Percentiles rank a stretch among this genome's conserved stretches.
Conservation (phyloP, 2,888 invertebrate species). For the Trypoxylon attenuatum region DNA sequence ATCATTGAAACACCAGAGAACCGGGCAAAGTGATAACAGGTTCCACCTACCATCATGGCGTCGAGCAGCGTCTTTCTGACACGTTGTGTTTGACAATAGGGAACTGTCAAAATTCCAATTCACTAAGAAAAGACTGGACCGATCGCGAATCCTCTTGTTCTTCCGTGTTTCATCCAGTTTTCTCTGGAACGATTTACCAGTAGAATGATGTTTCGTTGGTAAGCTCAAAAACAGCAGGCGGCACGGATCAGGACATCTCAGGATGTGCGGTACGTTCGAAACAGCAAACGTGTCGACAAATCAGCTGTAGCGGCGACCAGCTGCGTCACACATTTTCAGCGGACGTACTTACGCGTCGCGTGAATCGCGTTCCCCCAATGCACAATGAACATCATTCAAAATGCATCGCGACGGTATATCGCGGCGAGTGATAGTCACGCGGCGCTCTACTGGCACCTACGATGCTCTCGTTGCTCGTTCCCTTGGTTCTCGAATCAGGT, state of each 20-base stretch:
- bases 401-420: neutral
- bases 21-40: constrained; percentile 61
- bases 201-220: constrained; percentile 10
- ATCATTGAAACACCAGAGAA: constrained; percentile 22
- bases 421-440: too few species aligned
- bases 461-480: too few species aligned
- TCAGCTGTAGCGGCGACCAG: constrained; percentile 30
- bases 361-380: too few species aligned
- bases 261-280: constrained; percentile 3
- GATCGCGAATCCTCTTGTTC: neutral
- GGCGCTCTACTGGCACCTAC: too few species aligned
- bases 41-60: constrained; percentile 75
- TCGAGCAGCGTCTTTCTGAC: constrained; percentile 63
- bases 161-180: neutral
- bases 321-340: constrained; percentile 22
- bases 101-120: constrained; percentile 10
- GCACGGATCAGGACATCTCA: constrained; percentile 32
- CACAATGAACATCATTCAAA: neutral
- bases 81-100: constrained; percentile 39
- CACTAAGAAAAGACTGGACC: constrained; percentile 8
- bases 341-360: neutral
- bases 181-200: too few species aligned
- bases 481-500: too few species aligned
- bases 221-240: constrained; percentile 11
- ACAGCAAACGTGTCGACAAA: constrained; percentile 27